Conservation (phyloP, 2,797 vertebrate species). For the Gymnocypris eckloni region DNA sequence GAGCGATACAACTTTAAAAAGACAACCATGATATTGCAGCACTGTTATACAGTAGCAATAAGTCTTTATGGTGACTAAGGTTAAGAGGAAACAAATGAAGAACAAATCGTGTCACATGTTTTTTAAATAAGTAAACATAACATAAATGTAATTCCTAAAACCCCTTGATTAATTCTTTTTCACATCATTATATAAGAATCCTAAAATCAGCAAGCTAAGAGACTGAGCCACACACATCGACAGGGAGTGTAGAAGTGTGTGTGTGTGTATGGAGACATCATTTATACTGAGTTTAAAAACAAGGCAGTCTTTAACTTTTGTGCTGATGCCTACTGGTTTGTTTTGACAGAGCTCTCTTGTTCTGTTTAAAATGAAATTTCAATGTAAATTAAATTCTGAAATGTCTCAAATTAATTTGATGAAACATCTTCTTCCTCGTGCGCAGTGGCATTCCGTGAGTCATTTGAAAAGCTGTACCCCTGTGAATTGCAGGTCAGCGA, state of each 20-base stretch:
- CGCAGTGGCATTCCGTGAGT: neutral
- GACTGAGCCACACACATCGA: constrained; percentile 61
- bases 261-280: constrained; percentile 68
- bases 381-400: constrained; percentile 50
- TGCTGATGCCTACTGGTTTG: constrained; percentile 73
- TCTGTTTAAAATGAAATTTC: constrained; percentile 68
- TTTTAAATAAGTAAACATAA: neutral
- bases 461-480: constrained; percentile 33
- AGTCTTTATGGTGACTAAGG: neutral
- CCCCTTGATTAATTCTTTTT: constrained; percentile 62
- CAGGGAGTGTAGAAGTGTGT: constrained; percentile 56
- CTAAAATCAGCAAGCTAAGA: constrained; percentile 63
- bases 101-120: neutral
- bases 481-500: constrained; percentile 48
- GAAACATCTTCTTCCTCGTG: constrained; percentile 19
- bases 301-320: constrained; percentile 69
- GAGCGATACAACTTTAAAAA: neutral
- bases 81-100: neutral
- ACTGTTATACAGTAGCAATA: neutral
- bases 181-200: constrained; percentile 62
- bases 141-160: neutral
- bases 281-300: constrained; percentile 71
- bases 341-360: constrained; percentile 74
- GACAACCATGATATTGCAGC: neutral
- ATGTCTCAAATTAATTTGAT: constrained; percentile 50